Evolutionary conservation across 37 sponge, comb jelly and placozoan species (phyloP).

Genomic region (Aplysina aerophoba): DNA sequence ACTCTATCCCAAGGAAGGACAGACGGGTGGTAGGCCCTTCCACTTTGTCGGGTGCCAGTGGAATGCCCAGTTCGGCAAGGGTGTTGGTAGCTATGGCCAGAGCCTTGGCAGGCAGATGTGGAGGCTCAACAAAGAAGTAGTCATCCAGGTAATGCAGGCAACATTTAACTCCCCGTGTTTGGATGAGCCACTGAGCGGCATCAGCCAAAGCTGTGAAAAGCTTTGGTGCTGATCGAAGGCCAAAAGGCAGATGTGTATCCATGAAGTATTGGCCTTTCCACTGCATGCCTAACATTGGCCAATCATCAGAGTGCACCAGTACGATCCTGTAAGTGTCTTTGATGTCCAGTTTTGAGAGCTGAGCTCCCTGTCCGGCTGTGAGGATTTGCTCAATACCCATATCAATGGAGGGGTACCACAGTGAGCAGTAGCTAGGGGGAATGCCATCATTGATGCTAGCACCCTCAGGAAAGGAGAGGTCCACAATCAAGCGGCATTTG

Average conservation of each 20-base stretch:
- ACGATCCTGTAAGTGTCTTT: constrained; percentile 30
- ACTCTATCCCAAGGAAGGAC: constrained; percentile 37
- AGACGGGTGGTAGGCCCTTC: constrained; percentile 33
- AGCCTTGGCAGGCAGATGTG: not conserved
- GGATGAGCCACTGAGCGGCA: constrained; percentile 26
- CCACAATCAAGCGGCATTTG: constrained; percentile 38
- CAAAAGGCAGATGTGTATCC: constrained; percentile 45
- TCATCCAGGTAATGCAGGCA: constrained; percentile 44
- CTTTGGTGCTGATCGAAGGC: constrained; percentile 48
- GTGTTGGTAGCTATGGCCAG: not conserved
- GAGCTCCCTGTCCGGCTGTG: constrained; percentile 25
- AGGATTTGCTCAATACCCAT: not conserved
- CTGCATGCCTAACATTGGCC: constrained; percentile 35
- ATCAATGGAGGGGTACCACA: constrained; percentile 38
- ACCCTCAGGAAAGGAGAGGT: constrained; percentile 35
- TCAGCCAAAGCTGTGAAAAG: constrained; percentile 40
- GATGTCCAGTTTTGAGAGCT: constrained; percentile 35
- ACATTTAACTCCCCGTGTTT: not conserved
- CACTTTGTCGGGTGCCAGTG: constrained; percentile 41
- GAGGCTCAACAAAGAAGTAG: constrained; percentile 21
- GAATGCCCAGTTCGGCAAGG: constrained; percentile 31
- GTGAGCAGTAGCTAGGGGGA: constrained; percentile 41
- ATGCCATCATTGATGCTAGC: constrained; percentile 55
- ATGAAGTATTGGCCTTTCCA: constrained; percentile 36
- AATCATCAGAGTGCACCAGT: constrained; percentile 48